Conservation (phyloP, 2,888 invertebrate species). For the Agrilus cyanescens region DNA sequence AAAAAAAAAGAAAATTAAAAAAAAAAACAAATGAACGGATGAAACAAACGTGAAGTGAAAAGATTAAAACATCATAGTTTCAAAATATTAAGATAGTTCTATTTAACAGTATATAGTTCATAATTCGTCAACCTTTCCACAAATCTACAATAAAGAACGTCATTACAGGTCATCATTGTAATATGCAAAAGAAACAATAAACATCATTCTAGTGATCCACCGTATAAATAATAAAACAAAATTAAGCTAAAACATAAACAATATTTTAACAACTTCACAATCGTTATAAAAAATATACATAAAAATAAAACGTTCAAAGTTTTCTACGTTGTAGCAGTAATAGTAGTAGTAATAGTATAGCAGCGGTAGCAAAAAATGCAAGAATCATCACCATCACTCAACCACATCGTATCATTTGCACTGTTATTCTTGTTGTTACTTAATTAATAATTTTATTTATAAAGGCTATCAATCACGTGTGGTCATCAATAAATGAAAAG, state of each 20-base stretch:
- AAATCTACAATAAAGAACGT: slow-evolving; percentile 40
- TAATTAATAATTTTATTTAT: no score
- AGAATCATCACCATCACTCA: slow-evolving; percentile 9
- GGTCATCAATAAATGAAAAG: slow-evolving; percentile 5
- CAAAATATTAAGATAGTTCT: slow-evolving; percentile 41
- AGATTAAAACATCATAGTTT: slow-evolving; percentile 1
- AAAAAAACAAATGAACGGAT: no score
- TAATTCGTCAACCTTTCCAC: slow-evolving; percentile 42
- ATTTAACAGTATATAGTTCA: slow-evolving; percentile 43
- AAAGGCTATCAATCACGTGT: no score
- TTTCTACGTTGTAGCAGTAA: slow-evolving; percentile 25
- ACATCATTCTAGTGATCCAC: slow-evolving; percentile 31
- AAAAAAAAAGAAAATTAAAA: no score
- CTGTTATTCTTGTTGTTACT: no score
- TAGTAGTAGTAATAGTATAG: no score
- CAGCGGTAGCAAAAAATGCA: slow-evolving; percentile 25
- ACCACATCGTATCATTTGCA: background rate
- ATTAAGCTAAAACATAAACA: slow-evolving; percentile 35
- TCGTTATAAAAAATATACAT: slow-evolving; percentile 31
- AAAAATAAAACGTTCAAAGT: slow-evolving; percentile 28
- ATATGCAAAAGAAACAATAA: slow-evolving; percentile 34
- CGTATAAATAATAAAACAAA: slow-evolving; percentile 29
- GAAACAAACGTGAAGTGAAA: no score
- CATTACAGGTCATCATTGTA: slow-evolving; percentile 33
- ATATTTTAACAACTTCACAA: slow-evolving; percentile 35